A percentile compares a stretch with the other conserved stretches of the same genome.
phyloP scores from a whole-genome alignment of 2,797 vertebrate species.

The Atherinosoma microstoma region DNA sequence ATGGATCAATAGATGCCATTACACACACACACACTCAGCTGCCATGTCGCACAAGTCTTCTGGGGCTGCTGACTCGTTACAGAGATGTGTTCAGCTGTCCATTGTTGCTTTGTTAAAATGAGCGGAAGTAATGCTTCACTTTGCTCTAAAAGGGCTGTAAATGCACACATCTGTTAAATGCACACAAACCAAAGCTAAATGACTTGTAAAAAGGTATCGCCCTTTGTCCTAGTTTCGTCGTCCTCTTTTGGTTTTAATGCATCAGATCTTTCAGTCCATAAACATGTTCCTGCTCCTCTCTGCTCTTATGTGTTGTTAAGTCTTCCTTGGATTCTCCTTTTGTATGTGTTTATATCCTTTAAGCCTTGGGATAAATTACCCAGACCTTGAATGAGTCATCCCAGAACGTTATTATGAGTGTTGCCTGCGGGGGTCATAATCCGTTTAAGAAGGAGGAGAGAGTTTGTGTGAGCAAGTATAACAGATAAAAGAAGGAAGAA shows the following conservation, averaged over 20 bases:
- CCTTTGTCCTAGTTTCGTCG: conserved; percentile 22
- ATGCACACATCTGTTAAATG: conserved; percentile 20
- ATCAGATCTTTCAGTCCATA: neutral
- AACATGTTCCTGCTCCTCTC: conserved; percentile 14
- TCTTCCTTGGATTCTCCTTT: conserved; percentile 20
- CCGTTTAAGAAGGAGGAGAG: conserved; percentile 11
- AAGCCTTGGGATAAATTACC: conserved; percentile 32
- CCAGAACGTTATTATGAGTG: conserved; percentile 29
- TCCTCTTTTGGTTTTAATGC: neutral
- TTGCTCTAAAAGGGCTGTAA: conserved; percentile 6
- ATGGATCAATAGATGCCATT: conserved; percentile 19
- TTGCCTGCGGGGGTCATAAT: conserved; percentile 25
- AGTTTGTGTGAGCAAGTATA: neutral
- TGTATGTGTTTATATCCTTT: conserved; percentile 19
- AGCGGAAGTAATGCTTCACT: conserved; percentile 27
- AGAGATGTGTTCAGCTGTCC: conserved; percentile 4
- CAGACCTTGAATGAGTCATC: conserved; percentile 58
- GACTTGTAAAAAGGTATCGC: neutral
- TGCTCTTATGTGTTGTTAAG: neutral
- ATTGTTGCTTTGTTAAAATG: conserved; percentile 16
- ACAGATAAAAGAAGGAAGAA: conserved; percentile 15
- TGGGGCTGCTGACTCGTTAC: conserved; percentile 29
- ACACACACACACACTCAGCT: neutral
- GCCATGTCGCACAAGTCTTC: neutral
- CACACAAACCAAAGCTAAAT: conserved; percentile 15